Evolutionary conservation across 2,797 vertebrate species (phyloP), one percentile per base, ranked within the genome.

Genomic region (Silurus lanzhouensis): DNA sequence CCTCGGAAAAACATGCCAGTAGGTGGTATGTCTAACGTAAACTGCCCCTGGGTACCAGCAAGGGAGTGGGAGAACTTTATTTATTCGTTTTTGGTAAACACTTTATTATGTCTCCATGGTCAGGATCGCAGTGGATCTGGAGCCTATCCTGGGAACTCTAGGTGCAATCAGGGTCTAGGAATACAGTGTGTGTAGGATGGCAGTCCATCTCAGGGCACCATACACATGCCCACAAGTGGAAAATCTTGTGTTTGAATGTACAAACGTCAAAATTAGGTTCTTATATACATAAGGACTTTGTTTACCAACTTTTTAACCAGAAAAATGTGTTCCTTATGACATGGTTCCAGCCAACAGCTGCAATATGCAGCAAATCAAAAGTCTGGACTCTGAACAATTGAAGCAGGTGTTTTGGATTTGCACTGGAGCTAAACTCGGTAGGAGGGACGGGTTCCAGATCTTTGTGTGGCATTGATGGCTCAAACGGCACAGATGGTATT

Each of bases 401-500:
- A 74, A 83, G 31, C 68, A 83, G 82, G 61, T 75, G 71, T 83
- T 48, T 75, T 52, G 82, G 70, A 75, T 83, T 76, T 83, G 71
- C 15, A 13, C 48, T 83, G 71, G 60, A 71, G 15, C 38, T 31
- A 60, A 63, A 64, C 82, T 63, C 71, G 64, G 82, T 83, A 83
- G 71, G 71, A 83, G 82, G 82, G 44, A 48, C 31, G 60, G 15
- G 71, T 67, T 82, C 67, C 66, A 71, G 57, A 63, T 52, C 44
- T 52, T 61, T 74, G 70, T 75, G 82, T 83, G 58, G 70, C 58
- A 74, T 58, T 87, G 83, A 84, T 81, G 48, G 27, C 52, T 86
- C 88, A 86, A 85, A 48, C 67, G 76, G 78, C 75, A 75, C 75
- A 83, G 70, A 77, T 78, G 82, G 67, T 78, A 74, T 83, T 87